These are phyloP conservation scores for Mus minutoides DNA, from an alignment of 2,797 vertebrate genomes.

Conservation along the genomic window DNA sequence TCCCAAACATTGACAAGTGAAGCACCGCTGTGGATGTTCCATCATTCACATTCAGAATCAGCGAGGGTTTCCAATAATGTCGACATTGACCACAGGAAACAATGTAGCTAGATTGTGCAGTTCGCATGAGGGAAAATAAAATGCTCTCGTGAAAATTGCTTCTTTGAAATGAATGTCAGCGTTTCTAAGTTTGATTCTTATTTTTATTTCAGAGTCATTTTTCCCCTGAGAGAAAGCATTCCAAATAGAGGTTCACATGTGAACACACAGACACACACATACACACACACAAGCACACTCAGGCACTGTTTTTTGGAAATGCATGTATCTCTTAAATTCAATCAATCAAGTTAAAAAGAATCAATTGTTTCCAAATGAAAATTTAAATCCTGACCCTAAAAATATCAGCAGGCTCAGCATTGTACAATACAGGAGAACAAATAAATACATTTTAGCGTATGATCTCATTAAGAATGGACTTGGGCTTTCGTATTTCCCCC, in stretches of 20 bases:
- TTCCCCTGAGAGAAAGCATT: constrained; percentile 49
- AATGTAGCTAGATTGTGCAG: constrained; percentile 60
- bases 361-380: constrained; percentile 46
- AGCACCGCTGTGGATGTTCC: neutral
- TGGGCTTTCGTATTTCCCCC: neutral
- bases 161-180: constrained; percentile 70
- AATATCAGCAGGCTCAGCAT: neutral
- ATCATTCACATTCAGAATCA: constrained; percentile 39
- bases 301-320: neutral
- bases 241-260: constrained; percentile 16
- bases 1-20: neutral
- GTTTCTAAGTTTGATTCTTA: constrained; percentile 76
- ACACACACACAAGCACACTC: too few species aligned
- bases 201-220: constrained; percentile 62
- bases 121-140: constrained; percentile 44
- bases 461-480: neutral
- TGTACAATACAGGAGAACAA: neutral
- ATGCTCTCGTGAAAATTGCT: constrained; percentile 66
- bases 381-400: constrained; percentile 38
- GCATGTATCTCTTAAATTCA: constrained; percentile 59
- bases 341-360: constrained; percentile 66
- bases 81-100: constrained; percentile 16
- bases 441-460: neutral
- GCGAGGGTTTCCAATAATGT: constrained; percentile 25
- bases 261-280: rapidly evolving